phyloP scores from a whole-genome alignment of 2,113 vertebrate genomes.

The Lates calcarifer region DNA sequence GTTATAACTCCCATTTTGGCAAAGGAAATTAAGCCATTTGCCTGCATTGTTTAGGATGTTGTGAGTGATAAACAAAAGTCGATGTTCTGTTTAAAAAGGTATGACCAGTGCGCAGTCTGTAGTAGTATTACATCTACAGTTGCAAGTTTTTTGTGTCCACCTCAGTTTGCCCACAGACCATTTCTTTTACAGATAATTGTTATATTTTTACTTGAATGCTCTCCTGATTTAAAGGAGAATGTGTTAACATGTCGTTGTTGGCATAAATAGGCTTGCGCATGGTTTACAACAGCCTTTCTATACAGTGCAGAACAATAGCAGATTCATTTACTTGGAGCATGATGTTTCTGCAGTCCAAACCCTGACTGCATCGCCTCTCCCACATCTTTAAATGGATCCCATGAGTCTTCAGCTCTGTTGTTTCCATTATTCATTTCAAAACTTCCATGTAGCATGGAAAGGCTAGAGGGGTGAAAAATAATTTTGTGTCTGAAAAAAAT shows the following conservation, averaged over 20 bases:
- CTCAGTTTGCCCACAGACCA: not conserved
- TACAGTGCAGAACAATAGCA: constrained; percentile 63
- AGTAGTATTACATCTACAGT: constrained; percentile 12
- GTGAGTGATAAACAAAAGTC: constrained; percentile 18
- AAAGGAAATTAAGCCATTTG: constrained; percentile 61
- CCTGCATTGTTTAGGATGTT: constrained; percentile 35
- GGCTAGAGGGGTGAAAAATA: constrained; percentile 82
- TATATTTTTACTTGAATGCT: constrained; percentile 12
- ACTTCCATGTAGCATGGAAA: constrained; percentile 78
- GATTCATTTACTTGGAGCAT: constrained; percentile 71
- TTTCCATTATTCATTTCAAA: constrained; percentile 87
- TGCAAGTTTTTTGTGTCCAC: constrained; percentile 28
- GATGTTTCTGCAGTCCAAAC: constrained; percentile 69
- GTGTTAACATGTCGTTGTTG: constrained; percentile 39
- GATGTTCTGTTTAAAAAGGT: constrained; percentile 1
- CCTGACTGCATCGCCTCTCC: constrained; percentile 77
- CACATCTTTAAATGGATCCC: constrained; percentile 85
- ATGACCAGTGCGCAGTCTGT: constrained; percentile 4
- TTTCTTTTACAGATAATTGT: constrained; percentile 34
- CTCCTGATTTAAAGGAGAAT: constrained; percentile 44
- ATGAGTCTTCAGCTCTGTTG: constrained; percentile 82
- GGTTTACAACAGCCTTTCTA: constrained; percentile 44
- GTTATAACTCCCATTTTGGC: constrained; percentile 55
- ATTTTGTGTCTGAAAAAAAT: constrained; percentile 80
- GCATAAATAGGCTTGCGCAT: constrained; percentile 12